Conservation (phyloP, 2,888 invertebrate species). For the Meliscaeva auricollis region DNA sequence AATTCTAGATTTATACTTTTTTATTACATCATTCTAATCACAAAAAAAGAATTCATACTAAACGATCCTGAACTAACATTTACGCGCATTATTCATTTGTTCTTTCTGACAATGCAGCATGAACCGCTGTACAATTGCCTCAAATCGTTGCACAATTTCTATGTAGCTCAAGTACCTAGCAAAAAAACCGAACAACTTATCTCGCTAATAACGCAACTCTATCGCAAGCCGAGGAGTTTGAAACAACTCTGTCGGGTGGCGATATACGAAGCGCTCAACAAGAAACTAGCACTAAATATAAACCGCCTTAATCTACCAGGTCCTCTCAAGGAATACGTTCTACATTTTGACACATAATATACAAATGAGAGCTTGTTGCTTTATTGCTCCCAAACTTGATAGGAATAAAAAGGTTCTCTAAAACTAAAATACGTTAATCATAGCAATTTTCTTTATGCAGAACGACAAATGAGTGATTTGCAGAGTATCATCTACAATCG, state of each 20-base stretch:
- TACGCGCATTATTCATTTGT: conserved; percentile 88
- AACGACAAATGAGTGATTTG: conserved; percentile 26
- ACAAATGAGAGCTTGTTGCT: conserved; percentile 39
- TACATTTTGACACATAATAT: conserved; percentile 87
- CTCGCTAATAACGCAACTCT: conserved; percentile 87
- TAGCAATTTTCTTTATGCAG: not conserved
- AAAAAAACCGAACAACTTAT: conserved; percentile 87
- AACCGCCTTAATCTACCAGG: conserved; percentile 89
- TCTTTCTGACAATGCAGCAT: conserved; percentile 89
- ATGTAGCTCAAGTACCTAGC: conserved; percentile 87
- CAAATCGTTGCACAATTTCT: conserved; percentile 87
- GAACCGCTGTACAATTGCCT: conserved; percentile 88
- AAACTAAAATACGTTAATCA: conserved; percentile 1
- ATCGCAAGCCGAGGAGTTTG: conserved; percentile 88
- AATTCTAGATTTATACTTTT: conserved; percentile 87
- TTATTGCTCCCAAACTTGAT: conserved; percentile 4
- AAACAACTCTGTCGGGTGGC: conserved; percentile 89
- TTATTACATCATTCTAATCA: conserved; percentile 89
- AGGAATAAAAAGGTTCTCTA: not conserved
- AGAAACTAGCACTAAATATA: conserved; percentile 87
- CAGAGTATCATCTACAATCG: conserved; percentile 53
- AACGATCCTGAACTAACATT: conserved; percentile 87
- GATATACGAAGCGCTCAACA: conserved; percentile 88
- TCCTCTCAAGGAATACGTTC: conserved; percentile 88
- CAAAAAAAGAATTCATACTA: conserved; percentile 87